A percentile compares a stretch with the other conserved stretches of the same genome.
Evolutionary conservation across 2,888 invertebrate genomes (phyloP).

Genomic region (Nephrotoma flavescens): DNA sequence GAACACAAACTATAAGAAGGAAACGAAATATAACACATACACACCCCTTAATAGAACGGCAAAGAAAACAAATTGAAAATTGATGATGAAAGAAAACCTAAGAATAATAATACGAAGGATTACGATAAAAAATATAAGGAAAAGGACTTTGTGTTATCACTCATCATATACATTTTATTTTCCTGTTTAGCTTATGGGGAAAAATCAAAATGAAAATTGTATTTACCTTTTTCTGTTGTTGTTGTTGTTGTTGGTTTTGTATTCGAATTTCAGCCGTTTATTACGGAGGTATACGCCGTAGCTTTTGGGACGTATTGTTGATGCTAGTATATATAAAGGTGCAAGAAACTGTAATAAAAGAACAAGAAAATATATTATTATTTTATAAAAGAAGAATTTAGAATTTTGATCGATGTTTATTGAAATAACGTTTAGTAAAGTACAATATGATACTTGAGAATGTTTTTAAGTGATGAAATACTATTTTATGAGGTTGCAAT

Average conservation of each 20-base stretch:
- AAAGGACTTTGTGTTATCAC: neutral
- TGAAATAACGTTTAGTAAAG: neutral
- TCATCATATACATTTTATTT: neutral
- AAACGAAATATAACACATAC: neutral
- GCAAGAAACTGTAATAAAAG: neutral
- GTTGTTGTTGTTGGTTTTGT: neutral
- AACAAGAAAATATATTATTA: neutral
- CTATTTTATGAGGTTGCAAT: neutral
- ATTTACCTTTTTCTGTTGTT: neutral
- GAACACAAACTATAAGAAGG: neutral
- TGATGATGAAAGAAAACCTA: neutral
- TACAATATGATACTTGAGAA: neutral
- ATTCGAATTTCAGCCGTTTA: neutral
- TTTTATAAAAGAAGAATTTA: neutral
- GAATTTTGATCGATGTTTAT: neutral
- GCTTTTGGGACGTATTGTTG: neutral
- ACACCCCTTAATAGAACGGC: neutral
- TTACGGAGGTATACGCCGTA: neutral
- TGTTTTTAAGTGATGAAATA: neutral
- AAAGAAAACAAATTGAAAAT: neutral
- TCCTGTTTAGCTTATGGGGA: neutral
- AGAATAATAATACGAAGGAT: neutral
- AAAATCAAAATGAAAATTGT: neutral
- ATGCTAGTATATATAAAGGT: neutral
- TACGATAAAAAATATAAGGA: neutral